Conservation (phyloP, 92 coral and sea anemone genomes). For the Actinernus sp. region DNA sequence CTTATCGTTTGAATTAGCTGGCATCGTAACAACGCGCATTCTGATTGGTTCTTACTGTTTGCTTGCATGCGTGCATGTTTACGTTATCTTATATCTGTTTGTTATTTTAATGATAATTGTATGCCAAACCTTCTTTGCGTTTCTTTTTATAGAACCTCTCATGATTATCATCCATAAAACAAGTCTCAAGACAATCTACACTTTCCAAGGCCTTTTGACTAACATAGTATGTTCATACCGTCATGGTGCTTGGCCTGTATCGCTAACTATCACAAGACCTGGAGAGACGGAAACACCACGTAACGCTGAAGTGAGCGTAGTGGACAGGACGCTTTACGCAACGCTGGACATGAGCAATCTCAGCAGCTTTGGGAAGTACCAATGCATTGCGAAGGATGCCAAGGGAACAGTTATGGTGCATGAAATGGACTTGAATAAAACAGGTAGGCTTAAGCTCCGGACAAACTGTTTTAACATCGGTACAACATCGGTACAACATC, state of each 20-base stretch:
- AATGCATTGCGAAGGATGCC: slow-evolving; percentile 60
- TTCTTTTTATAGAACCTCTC: slow-evolving; percentile 70
- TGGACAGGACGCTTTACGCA: slow-evolving; percentile 22
- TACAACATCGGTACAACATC: too few relatives aligned
- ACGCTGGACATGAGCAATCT: slow-evolving; percentile 22
- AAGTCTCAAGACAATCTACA: slow-evolving; percentile 43
- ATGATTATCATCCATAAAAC: slow-evolving; percentile 28
- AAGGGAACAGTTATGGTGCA: slow-evolving; percentile 32
- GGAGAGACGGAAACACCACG: slow-evolving; percentile 8
- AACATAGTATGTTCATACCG: slow-evolving; percentile 57
- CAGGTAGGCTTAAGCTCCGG: too few relatives aligned
- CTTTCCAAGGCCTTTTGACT: slow-evolving; percentile 54
- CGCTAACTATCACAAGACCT: slow-evolving; percentile 24
- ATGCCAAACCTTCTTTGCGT: too few relatives aligned
- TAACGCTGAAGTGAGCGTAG: slow-evolving; percentile 12
- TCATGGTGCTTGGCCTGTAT: slow-evolving; percentile 60
- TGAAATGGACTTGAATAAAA: slow-evolving; percentile 35
- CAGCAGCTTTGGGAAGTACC: slow-evolving; percentile 46
- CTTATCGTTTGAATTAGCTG: too few relatives aligned
- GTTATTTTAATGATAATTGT: too few relatives aligned
- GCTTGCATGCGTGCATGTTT: not conserved
- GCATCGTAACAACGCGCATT: too few relatives aligned
- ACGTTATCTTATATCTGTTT: not conserved
- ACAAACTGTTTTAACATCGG: too few relatives aligned
- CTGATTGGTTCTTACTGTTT: too few relatives aligned